Evolutionary conservation across 30 jellyfish, hydroid and myxozoan genomes (phyloP), one percentile per base, ranked within the genome.

Genomic region (Hydractinia symbiolongicarpus): DNA sequence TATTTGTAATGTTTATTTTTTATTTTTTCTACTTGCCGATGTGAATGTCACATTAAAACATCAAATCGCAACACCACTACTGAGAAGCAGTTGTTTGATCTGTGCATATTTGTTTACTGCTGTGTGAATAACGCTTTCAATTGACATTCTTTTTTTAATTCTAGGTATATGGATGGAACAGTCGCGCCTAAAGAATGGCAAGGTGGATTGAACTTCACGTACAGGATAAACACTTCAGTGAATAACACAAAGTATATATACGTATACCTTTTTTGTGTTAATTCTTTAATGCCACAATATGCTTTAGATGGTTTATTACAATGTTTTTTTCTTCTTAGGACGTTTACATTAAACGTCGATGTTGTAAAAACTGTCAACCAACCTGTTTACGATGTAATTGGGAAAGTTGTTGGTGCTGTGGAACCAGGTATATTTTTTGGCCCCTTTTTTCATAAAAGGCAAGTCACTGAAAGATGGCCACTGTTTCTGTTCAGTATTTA

Each of bases 151-250:
- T 15, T 67, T 80, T 0, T 80, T 21, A 8, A 50, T 57, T 72
- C 68, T 73, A 88, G 96, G 50, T 79, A 73, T 52, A 86, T 88
- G 53, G 94, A 88, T 73, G 96, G 96, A 7, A 64, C 30, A 5
- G 81, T 52, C 0, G 85, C 93, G 4, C 96, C 96, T 44, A 75
- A 87, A 21, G 87, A 72, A 54, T 88, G 96, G 96, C 82, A 71
- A 77, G 96, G 96, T n/a, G 96, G 91, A 5, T 73, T 88, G 78
- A 78, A 88, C 54, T 55, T 82, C 16, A 78, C 89, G 2, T 88
- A 88, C 64, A 73, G 96, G 76, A 54, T 88, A 6, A 88, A 88
- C 52, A 82, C 84, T 90, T 78, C 85, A n/a, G 78, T 55, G 54
- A 78, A 60, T 44, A 79, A 78, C 44, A 54, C 84, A 10, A 53